Conservation (phyloP, 2,888 invertebrate genomes). For the Phyllotreta cruciferae region DNA sequence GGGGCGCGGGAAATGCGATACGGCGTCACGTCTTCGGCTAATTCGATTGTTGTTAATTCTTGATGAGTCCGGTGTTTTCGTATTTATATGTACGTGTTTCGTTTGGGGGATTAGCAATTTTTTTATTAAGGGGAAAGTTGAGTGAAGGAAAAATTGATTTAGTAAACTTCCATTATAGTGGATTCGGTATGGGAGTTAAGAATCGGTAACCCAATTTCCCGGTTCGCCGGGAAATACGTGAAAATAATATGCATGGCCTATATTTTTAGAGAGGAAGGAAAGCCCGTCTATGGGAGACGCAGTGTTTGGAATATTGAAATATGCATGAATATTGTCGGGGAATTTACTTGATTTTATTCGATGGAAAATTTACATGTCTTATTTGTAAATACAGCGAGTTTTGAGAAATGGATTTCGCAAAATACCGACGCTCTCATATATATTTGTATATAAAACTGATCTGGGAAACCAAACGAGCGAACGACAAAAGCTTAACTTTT, state of each 20-base stretch:
- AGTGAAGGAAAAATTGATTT: too few species aligned
- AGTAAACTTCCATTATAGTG: too few species aligned
- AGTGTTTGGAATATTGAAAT: conserved; percentile 41
- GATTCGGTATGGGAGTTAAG: not conserved
- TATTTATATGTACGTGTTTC: conserved; percentile 3
- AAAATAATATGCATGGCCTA: conserved; percentile 26
- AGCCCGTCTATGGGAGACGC: conserved; percentile 22
- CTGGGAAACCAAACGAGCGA: not conserved
- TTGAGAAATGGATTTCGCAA: conserved; percentile 15
- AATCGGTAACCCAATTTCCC: not conserved
- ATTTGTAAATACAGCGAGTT: conserved; percentile 18
- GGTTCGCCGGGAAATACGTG: conserved; percentile 5
- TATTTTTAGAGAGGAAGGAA: conserved; percentile 23
- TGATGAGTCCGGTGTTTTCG: conserved; percentile 1
- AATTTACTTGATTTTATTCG: conserved; percentile 36
- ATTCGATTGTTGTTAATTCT: conserved; percentile 11
- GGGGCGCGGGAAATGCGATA: conserved; percentile 13
- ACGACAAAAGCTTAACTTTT: conserved; percentile 4
- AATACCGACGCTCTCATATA: not conserved
- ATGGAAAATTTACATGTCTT: conserved; percentile 27
- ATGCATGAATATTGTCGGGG: conserved; percentile 34
- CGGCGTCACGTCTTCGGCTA: conserved; percentile 12
- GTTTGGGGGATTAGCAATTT: not conserved
- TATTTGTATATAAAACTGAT: conserved; percentile 8
- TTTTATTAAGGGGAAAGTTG: too few species aligned